These are phyloP conservation scores for Myopa tessellatipennis DNA, from an alignment of 2,888 invertebrate genomes.

Conservation along the genomic window DNA sequence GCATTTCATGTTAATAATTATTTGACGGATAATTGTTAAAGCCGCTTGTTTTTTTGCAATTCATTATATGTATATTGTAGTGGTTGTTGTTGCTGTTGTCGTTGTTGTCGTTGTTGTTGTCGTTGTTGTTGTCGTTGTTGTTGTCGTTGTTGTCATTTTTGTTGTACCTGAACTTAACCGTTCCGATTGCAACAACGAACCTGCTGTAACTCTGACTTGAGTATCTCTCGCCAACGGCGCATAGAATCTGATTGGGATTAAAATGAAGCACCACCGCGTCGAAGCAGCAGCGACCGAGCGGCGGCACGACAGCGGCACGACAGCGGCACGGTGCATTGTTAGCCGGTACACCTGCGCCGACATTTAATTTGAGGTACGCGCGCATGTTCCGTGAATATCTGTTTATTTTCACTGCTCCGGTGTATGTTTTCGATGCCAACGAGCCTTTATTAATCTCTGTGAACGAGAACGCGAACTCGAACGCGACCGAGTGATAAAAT, in stretches of 20 bases:
- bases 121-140: neutral
- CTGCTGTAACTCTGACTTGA: neutral
- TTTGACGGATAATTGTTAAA: conserved; percentile 25
- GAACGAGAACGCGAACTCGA: neutral
- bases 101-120: no score
- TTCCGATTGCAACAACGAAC: neutral
- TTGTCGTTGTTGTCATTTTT: no score
- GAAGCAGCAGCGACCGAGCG: conserved; percentile 3
- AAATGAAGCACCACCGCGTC: neutral
- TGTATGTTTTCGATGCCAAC: neutral
- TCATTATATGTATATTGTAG: no score
- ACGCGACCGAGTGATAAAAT: conserved; percentile 1
- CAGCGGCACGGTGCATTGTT: neutral
- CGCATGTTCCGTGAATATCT: conserved; percentile 16
- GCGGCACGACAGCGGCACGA: neutral
- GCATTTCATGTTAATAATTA: conserved; percentile 35
- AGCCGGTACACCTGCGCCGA: neutral
- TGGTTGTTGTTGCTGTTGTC: no score
- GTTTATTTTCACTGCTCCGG: neutral
- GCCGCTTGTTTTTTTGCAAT: neutral
- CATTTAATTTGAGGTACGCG: conserved; percentile 35
- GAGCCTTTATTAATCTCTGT: neutral
- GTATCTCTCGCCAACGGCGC: neutral
- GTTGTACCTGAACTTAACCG: neutral
- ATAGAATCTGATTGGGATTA: neutral